Evolutionary conservation across 2,113 vertebrate species (phyloP), one percentile per base, ranked within the genome.

Genomic region (Rhodinocichla rosea): DNA sequence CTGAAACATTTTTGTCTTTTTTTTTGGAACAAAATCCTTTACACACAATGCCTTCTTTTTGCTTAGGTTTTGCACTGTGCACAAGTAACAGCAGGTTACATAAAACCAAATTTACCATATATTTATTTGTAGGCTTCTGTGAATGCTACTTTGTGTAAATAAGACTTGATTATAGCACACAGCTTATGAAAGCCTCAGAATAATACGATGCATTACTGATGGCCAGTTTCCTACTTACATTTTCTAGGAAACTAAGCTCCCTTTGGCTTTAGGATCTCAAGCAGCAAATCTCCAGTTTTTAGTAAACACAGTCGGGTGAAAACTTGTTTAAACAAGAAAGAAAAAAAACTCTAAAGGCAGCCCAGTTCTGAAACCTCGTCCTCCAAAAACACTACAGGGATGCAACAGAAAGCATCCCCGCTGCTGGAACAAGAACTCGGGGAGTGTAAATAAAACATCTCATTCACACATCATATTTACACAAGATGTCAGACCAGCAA

Each of bases 401-500:
- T 75, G 55, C 6, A 5, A 90, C 44, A 83, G 76, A 90, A 93
- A 4, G 1, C 49, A 83, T 81, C 73, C 79, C 85, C 0, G 2
- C 83, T 85, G 87, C 78, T 83, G 75, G 53, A 89, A 85, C 5
- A 7, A 84, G 78, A 82, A 94, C 63, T 92, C 10, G 0, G 71
- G 62, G 65, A 65, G 82, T 22, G 52, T 52, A 94, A 94, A 86
- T 75, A 84, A 86, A 96, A 84, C 68, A 81, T 74, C 90, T 93
- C 90, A 17, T 89, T 93, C 89, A 77, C 65, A 87, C 80, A 39
- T 53, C 6, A 2, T 28, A 87, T 92, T 92, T 64, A 82, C 83
- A 76, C 59, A 49, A 75, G 87, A 87, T 49, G 62, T 71, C 90
- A 91, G 89, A 96, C 83, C 92, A 95, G 89, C 91, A 94, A 97